Base-by-base conservation (phyloP, 2,888 invertebrate species). In the Heliconius erato region DNA sequence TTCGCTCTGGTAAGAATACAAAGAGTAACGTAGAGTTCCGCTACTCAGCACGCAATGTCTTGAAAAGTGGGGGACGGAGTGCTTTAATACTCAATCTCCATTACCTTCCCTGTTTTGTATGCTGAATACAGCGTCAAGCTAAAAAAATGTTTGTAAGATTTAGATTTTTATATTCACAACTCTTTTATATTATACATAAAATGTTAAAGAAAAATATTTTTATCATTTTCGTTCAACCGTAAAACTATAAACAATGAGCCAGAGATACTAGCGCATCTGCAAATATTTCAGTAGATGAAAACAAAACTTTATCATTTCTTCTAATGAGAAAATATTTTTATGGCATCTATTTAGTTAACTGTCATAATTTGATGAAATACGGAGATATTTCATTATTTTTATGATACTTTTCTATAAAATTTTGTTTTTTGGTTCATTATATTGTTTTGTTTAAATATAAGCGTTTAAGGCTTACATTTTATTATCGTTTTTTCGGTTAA, bases 301-400 rank as follows among this genome's bases (percentile, higher is more conserved):
- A 44, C 44, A 72, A 72, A 72, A 72, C n/a, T 44, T 71, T 40
- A 71, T 72, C 44, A 72, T 44, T 72, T 72, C 72, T 44, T 72
- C 49, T 49, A 72, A 72, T 72, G 44, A 72, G 49, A 72, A 44
- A 72, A 72, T 49, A 72, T 72, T 72, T 72, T 72, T 72, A 72
- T 72, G 72, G 19, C 44, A 28, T n/a, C 32, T 59, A 35, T 59
- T 59, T 76, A 79, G 23, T 68, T 69, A 35, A 68, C 54, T 59
- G 54, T 35, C n/a, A 59, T n/a, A 32, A 59, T 35, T 79, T 35
- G 28, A 54, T 80, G 65, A 67, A 72, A 65, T 63, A 54, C 49
- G 6, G 19, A 72, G 54, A 71, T 71, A 26, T 63, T 44, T 32
- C 14, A 19, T 35, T 63, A 11, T 26, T 16, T 74, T 32, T 28